Evolutionary conservation across 2,888 invertebrate genomes (phyloP), one percentile per base, ranked within the genome.

Genomic region (Diplazon laetatorius): DNA sequence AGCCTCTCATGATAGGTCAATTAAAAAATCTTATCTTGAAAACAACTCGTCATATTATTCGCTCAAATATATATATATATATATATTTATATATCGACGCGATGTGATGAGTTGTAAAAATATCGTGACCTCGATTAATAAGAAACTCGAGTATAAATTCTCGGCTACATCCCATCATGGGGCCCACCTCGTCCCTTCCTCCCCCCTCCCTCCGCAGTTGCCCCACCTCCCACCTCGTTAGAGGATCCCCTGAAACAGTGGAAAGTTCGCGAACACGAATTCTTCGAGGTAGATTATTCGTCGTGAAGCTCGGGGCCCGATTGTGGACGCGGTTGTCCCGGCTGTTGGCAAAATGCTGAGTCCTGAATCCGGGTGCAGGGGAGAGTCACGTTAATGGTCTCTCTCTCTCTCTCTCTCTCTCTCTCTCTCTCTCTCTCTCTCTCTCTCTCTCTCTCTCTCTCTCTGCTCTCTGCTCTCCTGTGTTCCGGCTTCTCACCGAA

Each of bases 321-420:
- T n/a, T n/a, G 57, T 50, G 66, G 62, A 25, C 65, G 57, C 59
- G 57, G 60, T 16, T 62, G 62, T 35, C 39, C 50, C 44, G 37
- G 30, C 48, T 59, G 62, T 48, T 50, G 44, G 55, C 42, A 52
- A 57, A 76, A 37, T 69, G 59, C 65, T 60, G 72, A 72, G 57
- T 69, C 63, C 59, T 70, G 75, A 79, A 72, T 79, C 68, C n/a
- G 57, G 69, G 66, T 72, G 62, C 75, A 62, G 62, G 75, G n/a
- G 62, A 75, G 79, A 82, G 81, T 81, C 80, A 82, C 79, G 78
- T 80, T 76, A 76, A 77, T 78, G 75, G 77, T 71, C 76, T 62
- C 68, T n/a, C n/a, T n/a, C n/a, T n/a, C n/a, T n/a, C n/a, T n/a
- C n/a, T n/a, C n/a, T n/a, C n/a, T n/a, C n/a, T n/a, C n/a, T n/a